Conservation (phyloP, 2,888 invertebrate species). For the Lasioglossum oenotherae region DNA sequence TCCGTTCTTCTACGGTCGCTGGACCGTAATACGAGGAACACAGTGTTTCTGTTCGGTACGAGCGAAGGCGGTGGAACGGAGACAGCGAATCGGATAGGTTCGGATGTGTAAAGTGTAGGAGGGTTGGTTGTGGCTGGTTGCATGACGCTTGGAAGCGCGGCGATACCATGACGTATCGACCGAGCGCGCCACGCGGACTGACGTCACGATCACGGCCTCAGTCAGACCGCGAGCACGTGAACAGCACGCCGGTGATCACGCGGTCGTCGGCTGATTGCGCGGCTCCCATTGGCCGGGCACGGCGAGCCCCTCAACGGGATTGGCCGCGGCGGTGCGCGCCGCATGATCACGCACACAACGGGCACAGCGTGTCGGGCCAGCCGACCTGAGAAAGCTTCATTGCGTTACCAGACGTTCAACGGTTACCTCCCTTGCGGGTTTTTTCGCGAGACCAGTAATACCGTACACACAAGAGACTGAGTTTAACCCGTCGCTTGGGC, state of each 20-base stretch:
- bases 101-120: slow-evolving; percentile 32
- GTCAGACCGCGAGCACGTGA: slow-evolving; percentile 94
- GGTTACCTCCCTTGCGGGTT: slow-evolving; percentile 63
- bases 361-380: slow-evolving; percentile 82
- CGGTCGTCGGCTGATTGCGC: slow-evolving; percentile 89
- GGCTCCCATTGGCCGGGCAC: slow-evolving; percentile 86
- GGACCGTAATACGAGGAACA: not conserved
- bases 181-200: slow-evolving; percentile 82
- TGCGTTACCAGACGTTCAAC: slow-evolving; percentile 75
- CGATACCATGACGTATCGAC: slow-evolving; percentile 88
- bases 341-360: slow-evolving; percentile 84
- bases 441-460: slow-evolving; percentile 34
- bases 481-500: slow-evolving; percentile 15
- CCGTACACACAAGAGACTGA: slow-evolving; percentile 20
- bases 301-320: slow-evolving; percentile 90
- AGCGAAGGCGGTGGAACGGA: slow-evolving; percentile 34
- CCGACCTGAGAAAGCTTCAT: slow-evolving; percentile 81
- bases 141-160: slow-evolving; percentile 83
- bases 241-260: slow-evolving; percentile 92
- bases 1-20: slow-evolving; percentile 13
- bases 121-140: slow-evolving; percentile 49
- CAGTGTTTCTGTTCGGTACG: not conserved
- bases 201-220: slow-evolving; percentile 89
- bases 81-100: slow-evolving; percentile 35
- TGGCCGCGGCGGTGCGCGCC: slow-evolving; percentile 84